A percentile compares a stretch with the other conserved stretches of the same genome.
Conservation (phyloP, 2,797 vertebrate genomes). For the Chelidonichthys spinosus region DNA sequence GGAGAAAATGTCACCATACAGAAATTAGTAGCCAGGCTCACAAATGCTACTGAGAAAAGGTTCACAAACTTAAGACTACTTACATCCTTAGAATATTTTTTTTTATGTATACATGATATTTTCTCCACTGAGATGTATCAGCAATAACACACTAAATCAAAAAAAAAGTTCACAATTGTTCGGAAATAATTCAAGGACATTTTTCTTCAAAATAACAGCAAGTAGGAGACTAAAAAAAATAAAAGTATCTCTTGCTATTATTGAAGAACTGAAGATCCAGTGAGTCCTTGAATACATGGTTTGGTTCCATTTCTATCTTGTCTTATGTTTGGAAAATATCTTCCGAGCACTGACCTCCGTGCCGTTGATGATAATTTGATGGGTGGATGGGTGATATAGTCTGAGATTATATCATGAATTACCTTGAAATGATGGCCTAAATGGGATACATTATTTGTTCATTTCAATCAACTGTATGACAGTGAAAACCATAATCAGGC, state of each 20-base stretch:
- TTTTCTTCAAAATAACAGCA: background rate
- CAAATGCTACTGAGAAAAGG: conserved; percentile 2
- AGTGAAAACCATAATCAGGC: background rate
- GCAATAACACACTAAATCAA: background rate
- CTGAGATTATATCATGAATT: background rate
- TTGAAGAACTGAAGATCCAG: background rate
- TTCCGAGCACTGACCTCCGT: no score
- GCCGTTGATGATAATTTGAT: background rate
- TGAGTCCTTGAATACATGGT: background rate
- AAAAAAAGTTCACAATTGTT: background rate
- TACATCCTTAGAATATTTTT: no score
- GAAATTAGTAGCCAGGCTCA: conserved; percentile 9
- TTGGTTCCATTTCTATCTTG: background rate
- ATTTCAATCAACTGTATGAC: background rate
- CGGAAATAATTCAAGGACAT: background rate
- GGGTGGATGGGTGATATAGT: background rate
- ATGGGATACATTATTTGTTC: background rate
- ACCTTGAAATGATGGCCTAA: background rate
- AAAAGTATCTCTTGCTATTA: background rate
- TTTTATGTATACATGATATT: conserved; percentile 5
- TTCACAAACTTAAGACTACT: background rate
- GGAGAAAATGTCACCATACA: conserved; percentile 24
- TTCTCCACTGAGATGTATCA: background rate
- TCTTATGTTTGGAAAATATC: no score
- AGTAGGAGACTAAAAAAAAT: background rate